Base-by-base conservation (phyloP, 1,140 invertebrate species). In the Ceratina calcarata region DNA sequence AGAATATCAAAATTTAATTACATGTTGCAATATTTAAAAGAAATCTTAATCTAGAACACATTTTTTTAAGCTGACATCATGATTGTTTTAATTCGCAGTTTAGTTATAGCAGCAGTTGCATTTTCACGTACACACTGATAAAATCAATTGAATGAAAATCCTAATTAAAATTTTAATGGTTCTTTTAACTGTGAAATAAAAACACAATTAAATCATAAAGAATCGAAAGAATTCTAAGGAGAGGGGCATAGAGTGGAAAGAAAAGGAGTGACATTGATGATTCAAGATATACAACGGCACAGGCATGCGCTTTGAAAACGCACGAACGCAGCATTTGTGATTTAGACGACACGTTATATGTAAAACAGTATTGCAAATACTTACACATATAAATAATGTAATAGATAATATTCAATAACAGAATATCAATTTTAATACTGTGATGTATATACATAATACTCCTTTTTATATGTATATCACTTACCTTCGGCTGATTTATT, bases 241-340 rank as follows among this genome's bases (percentile, higher is more conserved):
- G n/a, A 0, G 13, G 20, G 18, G 4, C 7, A 12, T 13, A 51
- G 45, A 22, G 20, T 37, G 16, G 15, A 65, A 49, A 68, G 18
- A 24, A 49, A 24, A 24, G 51, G 27, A 66, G 37, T 27, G 64
- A 62, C 60, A 64, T 65, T 64, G 37, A 32, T 51, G 37, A 64
- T 74, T 74, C 71, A 55, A 62, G 37, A 53, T 73, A 64, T 64
- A n/a, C 0, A 62, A 10, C n/a, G 3, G 8, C 18, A 20, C 57
- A 24, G 64, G 53, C 16, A 68, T 68, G 20, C 53, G n/a, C 16
- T 77, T 68, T 22, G 16, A 45, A 57, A 67, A 45, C 12, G 24
- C 8, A 65, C 32, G 49, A 57, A 24, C 49, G 16, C 18, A 24
- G 27, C 53, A 75, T 66, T 22, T 58, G 20, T 67, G 51, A 75